phyloP scores from a whole-genome alignment of 2,888 invertebrate genomes.

The Drosophila quinaria region DNA sequence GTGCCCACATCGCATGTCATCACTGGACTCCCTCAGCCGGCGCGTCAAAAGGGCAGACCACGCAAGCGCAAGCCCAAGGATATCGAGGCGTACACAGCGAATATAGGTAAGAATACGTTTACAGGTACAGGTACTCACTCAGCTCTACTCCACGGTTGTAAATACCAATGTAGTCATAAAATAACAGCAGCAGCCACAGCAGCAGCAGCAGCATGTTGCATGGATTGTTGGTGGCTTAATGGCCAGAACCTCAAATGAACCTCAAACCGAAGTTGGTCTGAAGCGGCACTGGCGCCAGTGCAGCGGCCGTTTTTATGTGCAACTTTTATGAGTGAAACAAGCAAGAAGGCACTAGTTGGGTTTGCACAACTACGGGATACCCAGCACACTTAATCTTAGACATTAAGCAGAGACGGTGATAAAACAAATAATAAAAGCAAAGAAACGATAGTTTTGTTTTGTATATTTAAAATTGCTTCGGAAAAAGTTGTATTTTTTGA shows the following conservation, averaged over 20 bases:
- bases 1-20: conserved; percentile 87
- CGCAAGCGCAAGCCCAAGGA: conserved; percentile 97
- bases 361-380: not conserved
- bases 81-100: conserved; percentile 93
- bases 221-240: conserved; percentile 42
- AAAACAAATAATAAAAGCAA: too few relatives aligned
- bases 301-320: conserved; percentile 35
- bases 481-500: too few relatives aligned
- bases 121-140: conserved; percentile 71
- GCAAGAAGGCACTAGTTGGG: not conserved
- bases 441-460: too few relatives aligned
- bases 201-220: conserved; percentile 22
- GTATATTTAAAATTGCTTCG: too few relatives aligned
- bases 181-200: conserved; percentile 36
- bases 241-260: conserved; percentile 9
- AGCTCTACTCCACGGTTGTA: conserved; percentile 39
- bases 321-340: conserved; percentile 15
- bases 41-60: conserved; percentile 96
- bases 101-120: conserved; percentile 88
- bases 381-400: not conserved
- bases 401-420: too few relatives aligned
- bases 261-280: conserved; percentile 1
- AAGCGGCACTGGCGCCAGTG: conserved; percentile 47
- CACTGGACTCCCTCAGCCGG: conserved; percentile 88
- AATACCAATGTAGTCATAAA: conserved; percentile 61